phyloP scores from a whole-genome alignment of 2,888 invertebrate species.

The Cantharis nigra region DNA sequence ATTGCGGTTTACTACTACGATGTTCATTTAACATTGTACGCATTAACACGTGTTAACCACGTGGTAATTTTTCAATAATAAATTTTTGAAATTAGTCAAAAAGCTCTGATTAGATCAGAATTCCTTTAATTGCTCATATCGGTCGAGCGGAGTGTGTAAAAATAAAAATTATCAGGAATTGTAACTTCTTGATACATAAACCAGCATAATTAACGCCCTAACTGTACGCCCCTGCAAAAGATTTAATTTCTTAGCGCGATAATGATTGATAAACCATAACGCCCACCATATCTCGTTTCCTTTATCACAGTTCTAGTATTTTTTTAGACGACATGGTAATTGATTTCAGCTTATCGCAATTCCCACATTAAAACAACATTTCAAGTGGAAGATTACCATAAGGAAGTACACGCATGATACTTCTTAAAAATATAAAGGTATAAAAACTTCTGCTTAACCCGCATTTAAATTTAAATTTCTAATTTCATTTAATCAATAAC shows the following conservation, averaged over 20 bases:
- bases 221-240: constrained; percentile 17
- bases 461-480: constrained; percentile 47
- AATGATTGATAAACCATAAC: constrained; percentile 5
- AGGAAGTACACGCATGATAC: constrained; percentile 15
- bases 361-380: not conserved
- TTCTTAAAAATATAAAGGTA: not conserved
- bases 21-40: constrained; percentile 56
- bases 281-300: constrained; percentile 24
- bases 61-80: constrained; percentile 33
- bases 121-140: not conserved
- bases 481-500: constrained; percentile 49
- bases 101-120: not conserved
- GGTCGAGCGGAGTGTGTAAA: not conserved
- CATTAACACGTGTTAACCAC: constrained; percentile 53
- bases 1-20: constrained; percentile 56
- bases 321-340: constrained; percentile 4
- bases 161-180: not conserved
- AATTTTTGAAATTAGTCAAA: not conserved
- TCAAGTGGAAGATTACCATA: not conserved
- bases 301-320: constrained; percentile 7
- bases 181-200: not conserved
- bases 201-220: constrained; percentile 5
- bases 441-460: constrained; percentile 30
- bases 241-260: constrained; percentile 23
- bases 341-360: not conserved